Conservation (phyloP, 2,113 vertebrate species). For the Lagopus muta region DNA sequence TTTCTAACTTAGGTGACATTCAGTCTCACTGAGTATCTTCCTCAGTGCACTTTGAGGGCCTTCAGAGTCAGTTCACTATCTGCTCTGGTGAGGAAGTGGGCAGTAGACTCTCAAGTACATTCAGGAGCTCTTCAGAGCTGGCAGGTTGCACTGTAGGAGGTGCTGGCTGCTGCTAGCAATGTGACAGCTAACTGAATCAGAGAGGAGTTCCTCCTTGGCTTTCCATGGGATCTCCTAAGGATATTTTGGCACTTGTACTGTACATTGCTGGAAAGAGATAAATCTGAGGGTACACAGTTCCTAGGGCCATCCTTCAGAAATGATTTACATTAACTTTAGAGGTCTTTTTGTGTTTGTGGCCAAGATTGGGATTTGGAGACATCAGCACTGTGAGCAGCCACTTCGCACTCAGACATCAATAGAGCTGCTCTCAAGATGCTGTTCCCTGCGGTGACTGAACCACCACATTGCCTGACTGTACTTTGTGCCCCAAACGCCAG, state of each 20-base stretch:
- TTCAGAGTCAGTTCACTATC: background rate
- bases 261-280: background rate
- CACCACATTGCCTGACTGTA: accelerated
- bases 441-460: background rate
- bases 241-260: background rate
- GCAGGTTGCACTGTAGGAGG: background rate
- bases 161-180: background rate
- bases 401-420: accelerated
- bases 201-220: background rate
- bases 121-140: background rate
- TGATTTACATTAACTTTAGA: background rate
- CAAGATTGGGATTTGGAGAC: background rate
- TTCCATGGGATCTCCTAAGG: background rate
- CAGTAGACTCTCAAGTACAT: background rate
- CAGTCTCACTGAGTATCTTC: background rate
- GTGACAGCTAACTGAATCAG: background rate
- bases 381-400: background rate
- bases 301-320: background rate
- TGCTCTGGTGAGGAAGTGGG: background rate
- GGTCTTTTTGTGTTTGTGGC: background rate
- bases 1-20: background rate
- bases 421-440: accelerated
- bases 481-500: background rate
- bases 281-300: background rate
- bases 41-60: background rate